Evolutionary conservation across 1,140 invertebrate genomes (phyloP), one percentile per base, ranked within the genome.

Genomic region (Caerostris darwini): DNA sequence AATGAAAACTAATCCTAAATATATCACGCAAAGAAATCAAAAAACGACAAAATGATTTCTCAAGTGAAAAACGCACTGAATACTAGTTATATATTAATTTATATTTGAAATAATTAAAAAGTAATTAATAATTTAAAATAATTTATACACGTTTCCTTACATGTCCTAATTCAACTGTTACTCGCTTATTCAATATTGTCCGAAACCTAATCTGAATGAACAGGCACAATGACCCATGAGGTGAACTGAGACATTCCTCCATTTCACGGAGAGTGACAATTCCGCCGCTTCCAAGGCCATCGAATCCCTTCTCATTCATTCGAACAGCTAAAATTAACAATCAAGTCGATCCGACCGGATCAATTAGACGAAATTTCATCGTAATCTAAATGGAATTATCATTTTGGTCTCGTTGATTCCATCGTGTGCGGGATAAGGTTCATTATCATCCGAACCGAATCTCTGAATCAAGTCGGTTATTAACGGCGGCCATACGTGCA

Each of bases 271-370:
- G n/a, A 67, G 61, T n/a, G 61, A 67, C 10, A 67, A 67, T n/a
- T 17, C 34, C 34, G 34, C 34, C 34, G 34, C 34, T 34, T 34
- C 34, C 34, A 34, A 34, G 34, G 34, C 34, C 0, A 34, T 34
- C 34, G 61, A n/a, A 67, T n/a, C 61, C 14, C 61, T n/a, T 17
- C 61, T 67, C 61, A 17, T 67, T 67, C 17, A 67, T 67, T 67
- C 61, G 61, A n/a, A 67, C 61, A 67, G 61, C 61, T n/a, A 67
- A 67, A 67, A 67, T 67, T 67, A 67, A 67, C 61, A 67, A 67
- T 67, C 12, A 67, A 67, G 61, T 67, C 61, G 17, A 67, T 67
- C 61, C 61, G n/a, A 34, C 17, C 61, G 6, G 17, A 67, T 67
- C 61, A 67, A 67, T 67, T 67, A 67, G 61, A 12, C 17, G 61